Evolutionary conservation across 2,888 invertebrate species (phyloP).

Genomic region (Ceraclea dissimilis): DNA sequence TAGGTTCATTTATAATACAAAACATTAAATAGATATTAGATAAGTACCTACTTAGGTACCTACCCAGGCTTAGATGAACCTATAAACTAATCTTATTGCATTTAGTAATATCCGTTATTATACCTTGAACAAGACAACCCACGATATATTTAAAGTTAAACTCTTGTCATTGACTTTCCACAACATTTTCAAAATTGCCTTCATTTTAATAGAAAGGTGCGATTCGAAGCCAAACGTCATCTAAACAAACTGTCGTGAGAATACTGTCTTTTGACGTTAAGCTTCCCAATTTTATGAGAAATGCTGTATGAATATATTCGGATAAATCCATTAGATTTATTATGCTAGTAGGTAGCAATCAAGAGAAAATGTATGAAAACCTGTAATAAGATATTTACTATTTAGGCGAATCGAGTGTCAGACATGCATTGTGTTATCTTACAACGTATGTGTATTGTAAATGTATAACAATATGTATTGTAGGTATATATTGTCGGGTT

Average conservation of each 20-base stretch:
- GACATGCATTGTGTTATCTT: not conserved
- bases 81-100: conserved; percentile 14
- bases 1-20: no score
- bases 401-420: not conserved
- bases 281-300: no score
- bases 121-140: not conserved
- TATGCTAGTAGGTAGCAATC: not conserved
- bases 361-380: conserved; percentile 6
- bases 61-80: not conserved
- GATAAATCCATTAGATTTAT: conserved; percentile 1
- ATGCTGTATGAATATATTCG: no score
- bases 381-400: conserved; percentile 3
- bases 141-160: no score
- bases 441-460: no score
- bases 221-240: no score
- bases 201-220: not conserved
- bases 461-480: no score
- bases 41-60: no score
- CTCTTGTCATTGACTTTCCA: not conserved
- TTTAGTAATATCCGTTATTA: not conserved
- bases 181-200: not conserved
- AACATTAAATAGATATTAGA: no score
- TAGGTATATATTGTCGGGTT: not conserved
- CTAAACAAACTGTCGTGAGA: no score
- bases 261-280: no score